A percentile compares a stretch with the other conserved stretches of the same genome.
Conservation (phyloP, 2,888 invertebrate genomes). For the Drosophila parthenogenetica region DNA sequence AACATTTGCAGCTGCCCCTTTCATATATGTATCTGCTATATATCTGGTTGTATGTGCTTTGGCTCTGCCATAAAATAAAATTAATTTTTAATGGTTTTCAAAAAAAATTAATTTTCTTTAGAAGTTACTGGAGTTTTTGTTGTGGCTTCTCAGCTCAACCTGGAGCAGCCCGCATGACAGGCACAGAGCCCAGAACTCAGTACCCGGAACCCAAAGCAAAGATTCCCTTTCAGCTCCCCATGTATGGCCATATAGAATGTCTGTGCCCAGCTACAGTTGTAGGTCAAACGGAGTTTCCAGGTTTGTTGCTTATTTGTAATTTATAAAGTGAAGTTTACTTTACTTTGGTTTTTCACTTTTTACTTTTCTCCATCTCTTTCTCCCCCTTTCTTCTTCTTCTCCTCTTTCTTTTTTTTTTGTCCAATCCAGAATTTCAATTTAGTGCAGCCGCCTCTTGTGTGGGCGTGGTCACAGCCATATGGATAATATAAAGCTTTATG, state of each 20-base stretch:
- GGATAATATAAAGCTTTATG: conserved; percentile 57
- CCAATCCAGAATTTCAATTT: conserved; percentile 63
- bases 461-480: conserved; percentile 28
- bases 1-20: conserved; percentile 57
- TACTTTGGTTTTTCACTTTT: conserved; percentile 35
- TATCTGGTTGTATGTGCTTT: conserved; percentile 18
- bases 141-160: conserved; percentile 47
- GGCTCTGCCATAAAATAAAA: conserved; percentile 72
- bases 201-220: not conserved
- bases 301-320: conserved; percentile 74
- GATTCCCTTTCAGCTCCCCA: conserved; percentile 6
- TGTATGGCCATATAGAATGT: conserved; percentile 25
- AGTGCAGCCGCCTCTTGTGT: conserved; percentile 37
- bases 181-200: conserved; percentile 14
- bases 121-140: conserved; percentile 60
- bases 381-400: not conserved
- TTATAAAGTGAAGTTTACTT: conserved; percentile 77
- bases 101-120: conserved; percentile 79
- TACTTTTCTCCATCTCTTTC: not conserved
- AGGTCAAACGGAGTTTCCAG: conserved; percentile 30
- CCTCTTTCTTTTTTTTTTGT: not conserved
- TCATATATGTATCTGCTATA: conserved; percentile 4
- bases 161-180: conserved; percentile 48
- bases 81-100: conserved; percentile 81
- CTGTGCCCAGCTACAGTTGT: conserved; percentile 21